Percentiles rank a stretch among this genome's conserved stretches.
Evolutionary conservation across 2,113 vertebrate species (phyloP).

Genomic region (Butorides virescens): DNA sequence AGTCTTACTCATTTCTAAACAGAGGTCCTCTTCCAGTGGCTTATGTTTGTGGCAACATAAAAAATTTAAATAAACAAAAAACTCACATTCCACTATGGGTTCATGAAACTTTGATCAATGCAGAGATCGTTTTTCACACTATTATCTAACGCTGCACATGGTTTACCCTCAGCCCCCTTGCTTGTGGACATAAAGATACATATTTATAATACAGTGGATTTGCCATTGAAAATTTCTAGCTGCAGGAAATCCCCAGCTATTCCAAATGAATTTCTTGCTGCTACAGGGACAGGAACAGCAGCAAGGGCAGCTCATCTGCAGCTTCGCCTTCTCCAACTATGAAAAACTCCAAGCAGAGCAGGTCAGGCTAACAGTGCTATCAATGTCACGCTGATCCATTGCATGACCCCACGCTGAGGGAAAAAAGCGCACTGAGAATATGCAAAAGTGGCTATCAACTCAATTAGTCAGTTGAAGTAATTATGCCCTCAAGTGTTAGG

Average conservation of each 20-base stretch:
- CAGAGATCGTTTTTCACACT: not conserved
- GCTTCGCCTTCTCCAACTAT: not conserved
- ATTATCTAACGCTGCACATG: not conserved
- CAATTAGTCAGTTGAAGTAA: constrained; percentile 12
- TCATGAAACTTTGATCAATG: not conserved
- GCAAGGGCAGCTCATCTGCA: not conserved
- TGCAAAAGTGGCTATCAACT: not conserved
- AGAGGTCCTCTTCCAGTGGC: not conserved
- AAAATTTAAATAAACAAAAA: not conserved
- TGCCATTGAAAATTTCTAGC: not conserved
- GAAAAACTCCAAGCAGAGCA: not conserved
- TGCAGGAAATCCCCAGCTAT: not conserved
- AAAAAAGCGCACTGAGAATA: not conserved
- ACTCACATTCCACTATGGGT: not conserved
- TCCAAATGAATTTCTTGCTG: not conserved
- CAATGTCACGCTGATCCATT: not conserved
- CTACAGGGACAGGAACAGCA: not conserved
- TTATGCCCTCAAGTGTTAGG: constrained; percentile 25
- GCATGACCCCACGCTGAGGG: not conserved
- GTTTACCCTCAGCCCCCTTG: not conserved
- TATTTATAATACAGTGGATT: not conserved
- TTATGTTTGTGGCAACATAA: not conserved
- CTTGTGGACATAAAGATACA: not conserved
- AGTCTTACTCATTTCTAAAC: not conserved
- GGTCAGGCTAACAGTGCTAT: not conserved